Percentiles rank a stretch among this genome's conserved stretches.
These are phyloP conservation scores for Sebastes aleutianus DNA, from an alignment of 2,797 vertebrate genomes.

Conservation along the genomic window DNA sequence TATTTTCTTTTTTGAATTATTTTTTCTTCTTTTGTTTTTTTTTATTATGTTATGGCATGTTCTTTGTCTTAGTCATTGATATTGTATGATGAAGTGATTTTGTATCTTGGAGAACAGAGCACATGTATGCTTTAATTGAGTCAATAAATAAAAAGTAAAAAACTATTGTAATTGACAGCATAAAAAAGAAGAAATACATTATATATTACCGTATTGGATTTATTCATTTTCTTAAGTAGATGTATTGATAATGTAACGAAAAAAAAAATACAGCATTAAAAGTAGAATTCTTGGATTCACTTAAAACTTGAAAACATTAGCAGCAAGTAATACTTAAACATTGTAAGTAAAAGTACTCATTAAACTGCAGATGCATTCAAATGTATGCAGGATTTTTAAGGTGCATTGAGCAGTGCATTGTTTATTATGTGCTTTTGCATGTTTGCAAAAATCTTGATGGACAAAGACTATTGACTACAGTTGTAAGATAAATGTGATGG, in stretches of 20 bases:
- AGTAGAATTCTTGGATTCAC: neutral
- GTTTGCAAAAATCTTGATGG: neutral
- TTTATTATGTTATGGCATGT: too few species aligned
- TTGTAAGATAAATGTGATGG: neutral
- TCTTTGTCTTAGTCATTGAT: too few species aligned
- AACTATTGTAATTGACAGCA: neutral
- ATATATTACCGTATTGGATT: neutral
- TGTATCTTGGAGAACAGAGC: too few species aligned
- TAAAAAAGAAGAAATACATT: neutral
- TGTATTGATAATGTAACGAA: neutral
- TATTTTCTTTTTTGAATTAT: too few species aligned
- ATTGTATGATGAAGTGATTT: too few species aligned
- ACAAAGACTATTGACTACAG: neutral
- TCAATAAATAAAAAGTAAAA: too few species aligned
- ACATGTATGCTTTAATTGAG: too few species aligned
- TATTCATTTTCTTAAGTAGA: neutral
- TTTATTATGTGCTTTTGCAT: neutral
- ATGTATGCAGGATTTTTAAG: neutral
- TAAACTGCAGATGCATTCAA: neutral
- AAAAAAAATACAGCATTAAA: neutral
- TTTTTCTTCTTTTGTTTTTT: too few species aligned
- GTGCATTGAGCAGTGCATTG: neutral
- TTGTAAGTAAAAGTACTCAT: neutral
- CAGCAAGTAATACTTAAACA: neutral
- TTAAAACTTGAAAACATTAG: neutral